Conservation (phyloP, 2,797 vertebrate species). For the Sciaenops ocellatus region DNA sequence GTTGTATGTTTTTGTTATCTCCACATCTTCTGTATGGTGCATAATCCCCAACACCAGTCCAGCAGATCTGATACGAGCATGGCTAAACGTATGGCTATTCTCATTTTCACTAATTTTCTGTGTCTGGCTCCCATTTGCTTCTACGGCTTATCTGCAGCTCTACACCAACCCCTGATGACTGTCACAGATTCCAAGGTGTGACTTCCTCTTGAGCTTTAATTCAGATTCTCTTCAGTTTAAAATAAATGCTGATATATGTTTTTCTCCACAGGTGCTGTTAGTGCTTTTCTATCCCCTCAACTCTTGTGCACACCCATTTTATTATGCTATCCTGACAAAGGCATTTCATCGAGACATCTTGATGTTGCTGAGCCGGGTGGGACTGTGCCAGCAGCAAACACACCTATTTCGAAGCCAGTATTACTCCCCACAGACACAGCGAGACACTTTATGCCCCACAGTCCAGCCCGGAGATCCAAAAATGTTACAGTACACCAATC, state of each 20-base stretch:
- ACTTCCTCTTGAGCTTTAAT: constrained; percentile 2
- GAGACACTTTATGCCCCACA: background rate
- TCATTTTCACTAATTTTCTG: constrained; percentile 92
- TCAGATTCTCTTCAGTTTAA: background rate
- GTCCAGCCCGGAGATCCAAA: background rate
- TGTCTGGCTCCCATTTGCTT: constrained; percentile 94
- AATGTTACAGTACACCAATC: background rate
- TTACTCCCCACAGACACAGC: constrained; percentile 66
- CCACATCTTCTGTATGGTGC: constrained; percentile 90
- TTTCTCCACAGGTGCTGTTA: constrained; percentile 78
- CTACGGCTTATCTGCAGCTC: constrained; percentile 89
- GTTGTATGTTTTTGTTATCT: constrained; percentile 91
- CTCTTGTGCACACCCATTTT: constrained; percentile 92
- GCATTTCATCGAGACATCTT: constrained; percentile 89
- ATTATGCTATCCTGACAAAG: constrained; percentile 92
- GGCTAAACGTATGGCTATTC: constrained; percentile 90
- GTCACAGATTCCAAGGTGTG: constrained; percentile 91
- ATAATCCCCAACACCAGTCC: constrained; percentile 89
- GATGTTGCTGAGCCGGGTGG: constrained; percentile 89
- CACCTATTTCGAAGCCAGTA: constrained; percentile 85
- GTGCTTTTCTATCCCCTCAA: constrained; percentile 94
- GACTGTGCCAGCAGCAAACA: constrained; percentile 86
- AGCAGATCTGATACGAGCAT: constrained; percentile 89
- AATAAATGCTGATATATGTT: constrained; percentile 15
- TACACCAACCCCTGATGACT: constrained; percentile 91